Percentiles rank a stretch among this genome's conserved stretches.
Conservation (phyloP, 2,888 invertebrate species). For the Calephelis perditalis region DNA sequence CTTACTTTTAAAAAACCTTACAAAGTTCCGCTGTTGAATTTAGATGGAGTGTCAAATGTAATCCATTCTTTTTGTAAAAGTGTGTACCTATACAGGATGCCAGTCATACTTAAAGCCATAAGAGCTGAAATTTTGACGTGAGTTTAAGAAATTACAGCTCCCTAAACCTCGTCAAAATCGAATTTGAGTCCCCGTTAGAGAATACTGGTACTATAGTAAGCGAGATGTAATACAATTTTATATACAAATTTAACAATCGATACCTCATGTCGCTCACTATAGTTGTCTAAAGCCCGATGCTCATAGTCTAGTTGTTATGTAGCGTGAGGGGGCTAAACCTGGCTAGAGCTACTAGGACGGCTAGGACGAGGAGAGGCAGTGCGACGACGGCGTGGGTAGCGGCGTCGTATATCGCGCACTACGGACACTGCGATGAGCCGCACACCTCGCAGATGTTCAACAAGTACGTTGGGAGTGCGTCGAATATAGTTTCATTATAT, state of each 20-base stretch:
- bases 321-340: constrained; percentile 9
- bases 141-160: no score
- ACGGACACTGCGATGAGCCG: constrained; percentile 95
- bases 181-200: no score
- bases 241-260: neutral
- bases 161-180: no score
- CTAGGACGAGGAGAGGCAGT: constrained; percentile 36
- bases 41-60: no score
- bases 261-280: neutral
- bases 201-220: neutral
- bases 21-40: no score
- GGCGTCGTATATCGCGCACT: constrained; percentile 91
- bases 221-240: neutral
- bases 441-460: constrained; percentile 96
- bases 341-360: constrained; percentile 26
- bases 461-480: constrained; percentile 90
- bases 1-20: no score
- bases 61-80: no score
- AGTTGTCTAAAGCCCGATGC: no score
- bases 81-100: no score
- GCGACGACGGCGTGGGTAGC: constrained; percentile 63
- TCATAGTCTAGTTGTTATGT: no score
- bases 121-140: no score
- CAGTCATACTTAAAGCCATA: no score
- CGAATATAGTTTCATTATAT: constrained; percentile 94